Conservation (phyloP, 1,140 invertebrate species). For the Drosophila chauvacae region DNA sequence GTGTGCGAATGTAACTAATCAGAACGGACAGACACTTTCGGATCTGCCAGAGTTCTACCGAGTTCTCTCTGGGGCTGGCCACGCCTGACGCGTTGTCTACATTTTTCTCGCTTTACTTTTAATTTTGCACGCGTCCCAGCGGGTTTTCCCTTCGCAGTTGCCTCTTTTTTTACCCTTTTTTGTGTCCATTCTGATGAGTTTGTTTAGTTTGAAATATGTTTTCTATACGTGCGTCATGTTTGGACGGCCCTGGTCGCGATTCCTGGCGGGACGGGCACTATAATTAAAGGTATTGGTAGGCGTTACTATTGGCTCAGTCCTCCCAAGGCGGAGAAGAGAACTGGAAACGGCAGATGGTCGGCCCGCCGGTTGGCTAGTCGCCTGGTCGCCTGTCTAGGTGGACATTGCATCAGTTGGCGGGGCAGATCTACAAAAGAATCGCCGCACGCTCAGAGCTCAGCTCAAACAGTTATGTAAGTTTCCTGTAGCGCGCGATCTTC, state of each 20-base stretch:
- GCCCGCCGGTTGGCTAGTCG: neutral
- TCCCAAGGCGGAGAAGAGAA: constrained; percentile 5
- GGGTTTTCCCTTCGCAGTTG: constrained; percentile 32
- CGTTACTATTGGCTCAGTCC: constrained; percentile 78
- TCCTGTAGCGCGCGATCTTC: constrained; percentile 26
- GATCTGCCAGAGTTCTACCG: constrained; percentile 20
- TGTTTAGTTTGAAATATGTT: constrained; percentile 84
- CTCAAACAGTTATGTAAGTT: constrained; percentile 58
- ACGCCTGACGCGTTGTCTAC: constrained; percentile 51
- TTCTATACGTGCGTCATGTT: constrained; percentile 82
- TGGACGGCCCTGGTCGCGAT: constrained; percentile 46
- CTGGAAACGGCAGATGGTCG: constrained; percentile 33
- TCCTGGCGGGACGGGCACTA: constrained; percentile 62
- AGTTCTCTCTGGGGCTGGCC: constrained; percentile 22
- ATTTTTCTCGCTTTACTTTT: constrained; percentile 80
- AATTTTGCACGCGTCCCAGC: constrained; percentile 78
- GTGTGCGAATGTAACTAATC: constrained; percentile 52
- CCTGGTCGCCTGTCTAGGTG: constrained; percentile 35
- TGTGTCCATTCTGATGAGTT: constrained; percentile 72
- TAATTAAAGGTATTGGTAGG: constrained; percentile 82
- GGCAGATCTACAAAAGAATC: constrained; percentile 47
- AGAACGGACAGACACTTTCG: constrained; percentile 21
- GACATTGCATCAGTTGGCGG: constrained; percentile 47
- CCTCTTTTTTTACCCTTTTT: constrained; percentile 4
- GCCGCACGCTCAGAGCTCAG: constrained; percentile 21